These are phyloP conservation scores for Desoria tigrina DNA, from an alignment of 2,888 invertebrate species.

Conservation along the genomic window DNA sequence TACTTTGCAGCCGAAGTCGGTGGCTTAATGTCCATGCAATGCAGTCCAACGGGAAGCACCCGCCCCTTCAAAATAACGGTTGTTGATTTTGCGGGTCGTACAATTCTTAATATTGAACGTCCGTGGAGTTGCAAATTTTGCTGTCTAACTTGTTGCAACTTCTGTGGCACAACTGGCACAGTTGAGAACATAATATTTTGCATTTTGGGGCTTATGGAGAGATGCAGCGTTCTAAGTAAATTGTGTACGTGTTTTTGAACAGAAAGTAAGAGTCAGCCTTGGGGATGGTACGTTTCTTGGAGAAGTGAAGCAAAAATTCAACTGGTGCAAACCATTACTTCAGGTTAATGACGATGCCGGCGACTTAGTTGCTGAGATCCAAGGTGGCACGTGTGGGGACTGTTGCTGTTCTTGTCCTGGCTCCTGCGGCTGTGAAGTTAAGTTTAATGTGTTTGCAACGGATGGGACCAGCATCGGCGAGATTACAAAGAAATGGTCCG, in stretches of 20 bases:
- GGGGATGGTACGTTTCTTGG: slow-evolving; percentile 16
- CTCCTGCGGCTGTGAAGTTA: slow-evolving; percentile 12
- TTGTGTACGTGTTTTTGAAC: too few species aligned
- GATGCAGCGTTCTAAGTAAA: too few species aligned
- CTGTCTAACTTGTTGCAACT: slow-evolving; percentile 16
- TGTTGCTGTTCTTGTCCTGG: slow-evolving; percentile 15
- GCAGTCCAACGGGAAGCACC: slow-evolving; percentile 1
- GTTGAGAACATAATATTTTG: too few species aligned
- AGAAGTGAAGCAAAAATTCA: slow-evolving; percentile 12
- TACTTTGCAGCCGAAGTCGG: slow-evolving; percentile 19
- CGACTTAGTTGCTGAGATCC: slow-evolving; percentile 7
- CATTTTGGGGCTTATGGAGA: too few species aligned
- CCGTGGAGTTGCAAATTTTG: slow-evolving; percentile 13
- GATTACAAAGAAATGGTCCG: slow-evolving; percentile 20
- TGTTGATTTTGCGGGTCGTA: slow-evolving; percentile 7
- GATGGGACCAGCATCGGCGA: slow-evolving; percentile 10
- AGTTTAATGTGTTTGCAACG: background rate
- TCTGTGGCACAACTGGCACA: slow-evolving; percentile 13
- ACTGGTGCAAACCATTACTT: slow-evolving; percentile 3
- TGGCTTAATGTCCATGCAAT: slow-evolving; percentile 11
- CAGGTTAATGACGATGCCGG: slow-evolving; percentile 11
- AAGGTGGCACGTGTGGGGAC: slow-evolving; percentile 4
- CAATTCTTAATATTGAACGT: slow-evolving; percentile 15
- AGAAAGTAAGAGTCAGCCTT: slow-evolving; percentile 14
- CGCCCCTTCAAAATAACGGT: slow-evolving; percentile 10